Evolutionary conservation across 2,797 vertebrate genomes (phyloP).

Genomic region (Pseudopleuronectes americanus): DNA sequence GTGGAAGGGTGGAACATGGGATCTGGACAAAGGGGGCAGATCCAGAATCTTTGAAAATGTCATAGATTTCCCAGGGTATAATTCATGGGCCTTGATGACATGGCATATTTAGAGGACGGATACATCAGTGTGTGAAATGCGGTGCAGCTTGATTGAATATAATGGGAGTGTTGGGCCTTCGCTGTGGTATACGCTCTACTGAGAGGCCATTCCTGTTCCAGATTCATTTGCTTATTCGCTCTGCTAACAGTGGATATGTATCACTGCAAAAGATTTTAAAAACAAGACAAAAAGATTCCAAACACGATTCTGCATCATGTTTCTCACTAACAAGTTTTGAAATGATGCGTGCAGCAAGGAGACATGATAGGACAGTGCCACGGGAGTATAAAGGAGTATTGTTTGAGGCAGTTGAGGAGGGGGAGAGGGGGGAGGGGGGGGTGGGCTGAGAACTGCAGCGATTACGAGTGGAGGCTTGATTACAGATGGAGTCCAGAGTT

Average conservation of each 20-base stretch:
- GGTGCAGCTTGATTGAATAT: too few relatives aligned
- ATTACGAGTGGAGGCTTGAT: conserved; percentile 24
- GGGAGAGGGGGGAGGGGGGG: conserved; percentile 11
- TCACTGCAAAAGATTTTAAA: not conserved
- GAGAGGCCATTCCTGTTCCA: not conserved
- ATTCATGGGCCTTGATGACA: too few relatives aligned
- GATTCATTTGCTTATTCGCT: not conserved
- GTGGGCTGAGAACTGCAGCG: conserved; percentile 12
- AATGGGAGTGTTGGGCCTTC: too few relatives aligned
- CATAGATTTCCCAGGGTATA: too few relatives aligned
- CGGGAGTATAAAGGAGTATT: conserved; percentile 25
- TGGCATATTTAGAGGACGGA: too few relatives aligned
- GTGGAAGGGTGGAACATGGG: too few relatives aligned
- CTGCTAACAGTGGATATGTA: not conserved
- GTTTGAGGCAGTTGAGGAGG: conserved; percentile 25
- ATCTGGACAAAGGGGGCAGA: too few relatives aligned
- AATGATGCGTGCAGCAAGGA: conserved; percentile 5
- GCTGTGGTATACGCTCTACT: too few relatives aligned
- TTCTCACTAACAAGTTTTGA: too few relatives aligned
- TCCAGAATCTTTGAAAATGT: too few relatives aligned
- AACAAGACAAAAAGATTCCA: not conserved
- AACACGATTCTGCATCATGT: not conserved
- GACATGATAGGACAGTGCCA: conserved; percentile 17
- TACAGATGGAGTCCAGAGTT: conserved; percentile 69
- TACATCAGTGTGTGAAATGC: too few relatives aligned